Evolutionary conservation across 2,797 vertebrate genomes (phyloP).

Genomic region (Clarias pachynema): DNA sequence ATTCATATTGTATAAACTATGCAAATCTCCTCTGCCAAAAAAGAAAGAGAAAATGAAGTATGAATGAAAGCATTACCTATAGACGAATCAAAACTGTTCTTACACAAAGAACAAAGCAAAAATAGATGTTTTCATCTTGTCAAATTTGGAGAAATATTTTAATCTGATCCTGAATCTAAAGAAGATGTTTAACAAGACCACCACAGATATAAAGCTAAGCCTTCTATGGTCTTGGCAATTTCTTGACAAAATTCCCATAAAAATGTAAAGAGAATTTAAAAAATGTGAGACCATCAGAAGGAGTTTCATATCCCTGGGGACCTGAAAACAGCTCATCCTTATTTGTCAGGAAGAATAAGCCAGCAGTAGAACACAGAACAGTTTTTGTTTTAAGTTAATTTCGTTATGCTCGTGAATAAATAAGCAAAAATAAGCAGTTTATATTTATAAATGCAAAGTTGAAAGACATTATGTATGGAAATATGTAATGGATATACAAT

Average conservation of each 20-base stretch:
- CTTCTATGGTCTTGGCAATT: too few species aligned
- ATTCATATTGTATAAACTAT: not conserved
- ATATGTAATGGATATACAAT: not conserved
- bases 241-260: too few species aligned
- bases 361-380: too few species aligned
- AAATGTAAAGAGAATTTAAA: too few species aligned
- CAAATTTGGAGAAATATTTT: not conserved
- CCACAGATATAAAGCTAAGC: too few species aligned
- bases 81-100: not conserved
- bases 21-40: not conserved
- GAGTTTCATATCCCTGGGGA: too few species aligned
- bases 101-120: not conserved
- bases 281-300: too few species aligned
- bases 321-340: too few species aligned
- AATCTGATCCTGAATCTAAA: too few species aligned
- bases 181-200: too few species aligned
- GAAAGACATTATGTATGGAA: not conserved
- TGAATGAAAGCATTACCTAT: not conserved
- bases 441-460: not conserved
- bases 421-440: not conserved
- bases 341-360: too few species aligned
- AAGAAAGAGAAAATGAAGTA: not conserved
- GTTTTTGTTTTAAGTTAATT: not conserved
- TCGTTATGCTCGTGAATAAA: not conserved
- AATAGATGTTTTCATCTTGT: not conserved